Percentiles rank a stretch among this genome's conserved stretches.
phyloP scores from a whole-genome alignment of 2,888 invertebrate genomes.

The Drosophila stalkeri region DNA sequence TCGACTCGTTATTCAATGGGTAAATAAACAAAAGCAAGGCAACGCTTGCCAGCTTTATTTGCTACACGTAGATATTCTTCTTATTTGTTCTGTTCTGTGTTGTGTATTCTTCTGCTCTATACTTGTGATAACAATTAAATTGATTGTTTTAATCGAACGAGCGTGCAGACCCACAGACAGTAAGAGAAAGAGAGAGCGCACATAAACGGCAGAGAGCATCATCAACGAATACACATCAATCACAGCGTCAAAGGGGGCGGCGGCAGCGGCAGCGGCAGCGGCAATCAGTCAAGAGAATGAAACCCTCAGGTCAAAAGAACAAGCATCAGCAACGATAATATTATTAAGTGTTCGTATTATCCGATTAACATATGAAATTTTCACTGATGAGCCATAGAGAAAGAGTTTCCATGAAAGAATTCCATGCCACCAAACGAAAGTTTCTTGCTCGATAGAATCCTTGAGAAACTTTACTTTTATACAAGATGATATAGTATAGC shows the following conservation, averaged over 20 bases:
- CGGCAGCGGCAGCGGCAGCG: conserved; percentile 31
- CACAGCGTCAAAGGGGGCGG: conserved; percentile 37
- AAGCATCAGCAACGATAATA: conserved; percentile 23
- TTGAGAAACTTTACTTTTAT: not conserved
- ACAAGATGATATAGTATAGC: not conserved
- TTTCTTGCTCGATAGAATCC: not conserved
- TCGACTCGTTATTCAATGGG: conserved; percentile 17
- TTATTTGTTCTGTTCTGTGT: conserved; percentile 4
- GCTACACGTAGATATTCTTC: conserved; percentile 3
- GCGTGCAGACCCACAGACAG: conserved; percentile 17
- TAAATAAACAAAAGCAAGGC: conserved; percentile 22
- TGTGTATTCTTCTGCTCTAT: conserved; percentile 4
- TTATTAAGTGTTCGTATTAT: conserved; percentile 9
- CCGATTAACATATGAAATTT: conserved; percentile 11
- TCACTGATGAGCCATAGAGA: conserved; percentile 5
- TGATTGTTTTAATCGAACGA: conserved; percentile 56
- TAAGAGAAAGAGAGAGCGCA: conserved; percentile 14
- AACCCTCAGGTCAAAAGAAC: not conserved
- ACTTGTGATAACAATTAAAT: conserved; percentile 59
- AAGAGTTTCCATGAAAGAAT: not conserved
- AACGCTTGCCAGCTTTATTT: conserved; percentile 40
- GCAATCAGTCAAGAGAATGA: conserved; percentile 38
- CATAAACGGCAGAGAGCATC: conserved; percentile 52
- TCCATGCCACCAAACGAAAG: not conserved
- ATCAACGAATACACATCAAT: conserved; percentile 43